Evolutionary conservation across 2,797 vertebrate genomes (phyloP), one percentile per base, ranked within the genome.

Genomic region (Enteromius thamalakanensis): DNA sequence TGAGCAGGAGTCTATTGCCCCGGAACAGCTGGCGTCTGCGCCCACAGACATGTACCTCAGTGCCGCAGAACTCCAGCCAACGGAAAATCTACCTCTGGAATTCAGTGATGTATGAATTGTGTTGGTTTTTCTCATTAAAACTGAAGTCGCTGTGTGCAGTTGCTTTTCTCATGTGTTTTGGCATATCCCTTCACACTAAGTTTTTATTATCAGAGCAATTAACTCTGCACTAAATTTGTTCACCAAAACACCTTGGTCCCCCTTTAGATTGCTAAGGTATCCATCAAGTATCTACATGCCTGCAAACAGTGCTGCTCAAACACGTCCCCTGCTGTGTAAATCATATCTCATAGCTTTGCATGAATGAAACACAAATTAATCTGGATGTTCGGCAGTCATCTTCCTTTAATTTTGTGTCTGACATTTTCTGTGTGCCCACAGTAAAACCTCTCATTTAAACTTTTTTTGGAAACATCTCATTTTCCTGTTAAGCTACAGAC

Each of bases 1-100:
- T 0, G 98, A 99, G 91, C 96, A 95, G 90, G 96, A 95, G 1
- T 91, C 95, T 64, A 94, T 96, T 0, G 95, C 94, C 0, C 95
- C 95, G 9, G 94, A 96, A 81, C 94, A 93, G 85, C 93, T 98
- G 89, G 93, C 94, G 17, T 91, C 95, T 0, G 87, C 92, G 1
- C 95, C 96, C 91, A 90, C 92, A 0, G 98, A 99, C 83, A 95
- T 99, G 89, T 99, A 99, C 91, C 91, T 99, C 92, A 99, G 98
- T 1, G 95, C 97, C 0, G 98, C 98, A 0, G 98, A 99, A 92
- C 96, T 99, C n/a, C 97, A 98, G 93, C 98, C 98, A 90, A 96
- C 96, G 0, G 98, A 99, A 93, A 99, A 94, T 86, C 93, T 99
- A 62, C 98, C 98, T 3, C 91, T 99, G 88, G 98, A 99, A 91